A percentile compares a stretch with the other conserved stretches of the same genome.
Evolutionary conservation across 2,888 invertebrate genomes (phyloP).

Genomic region (Nebria brevicollis): DNA sequence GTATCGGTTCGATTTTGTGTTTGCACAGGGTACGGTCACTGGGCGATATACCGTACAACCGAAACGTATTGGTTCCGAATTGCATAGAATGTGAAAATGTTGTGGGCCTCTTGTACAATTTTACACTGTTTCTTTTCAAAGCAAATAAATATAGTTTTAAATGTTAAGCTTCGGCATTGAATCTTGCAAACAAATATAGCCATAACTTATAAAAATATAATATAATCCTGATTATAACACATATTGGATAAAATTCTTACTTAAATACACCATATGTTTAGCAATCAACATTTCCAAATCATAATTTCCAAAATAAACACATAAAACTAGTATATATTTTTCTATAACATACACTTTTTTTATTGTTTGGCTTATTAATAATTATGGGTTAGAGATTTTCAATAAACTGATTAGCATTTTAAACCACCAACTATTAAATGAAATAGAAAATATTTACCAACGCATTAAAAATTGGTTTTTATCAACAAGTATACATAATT

Average conservation of each 20-base stretch:
- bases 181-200: neutral
- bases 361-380: no score
- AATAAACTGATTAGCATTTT: no score
- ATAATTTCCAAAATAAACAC: no score
- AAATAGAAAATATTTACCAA: no score
- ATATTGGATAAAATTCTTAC: no score
- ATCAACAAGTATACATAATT: neutral
- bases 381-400: no score
- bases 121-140: conserved; percentile 20
- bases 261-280: no score
- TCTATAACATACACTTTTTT: no score
- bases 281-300: no score
- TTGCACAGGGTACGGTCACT: conserved; percentile 28
- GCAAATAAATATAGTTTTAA: neutral
- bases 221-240: no score
- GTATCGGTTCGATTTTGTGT: conserved; percentile 50
- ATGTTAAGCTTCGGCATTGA: neutral
- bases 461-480: neutral
- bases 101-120: conserved; percentile 26
- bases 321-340: no score
- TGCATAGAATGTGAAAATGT: conserved; percentile 40
- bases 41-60: conserved; percentile 7
- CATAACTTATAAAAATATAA: neutral
- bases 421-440: no score
- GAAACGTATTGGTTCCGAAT: conserved; percentile 5